A percentile compares a stretch with the other conserved stretches of the same genome.
These are phyloP conservation scores for Cephalopachus bancanus DNA, from an alignment of 2,797 vertebrate genomes.

Conservation along the genomic window DNA sequence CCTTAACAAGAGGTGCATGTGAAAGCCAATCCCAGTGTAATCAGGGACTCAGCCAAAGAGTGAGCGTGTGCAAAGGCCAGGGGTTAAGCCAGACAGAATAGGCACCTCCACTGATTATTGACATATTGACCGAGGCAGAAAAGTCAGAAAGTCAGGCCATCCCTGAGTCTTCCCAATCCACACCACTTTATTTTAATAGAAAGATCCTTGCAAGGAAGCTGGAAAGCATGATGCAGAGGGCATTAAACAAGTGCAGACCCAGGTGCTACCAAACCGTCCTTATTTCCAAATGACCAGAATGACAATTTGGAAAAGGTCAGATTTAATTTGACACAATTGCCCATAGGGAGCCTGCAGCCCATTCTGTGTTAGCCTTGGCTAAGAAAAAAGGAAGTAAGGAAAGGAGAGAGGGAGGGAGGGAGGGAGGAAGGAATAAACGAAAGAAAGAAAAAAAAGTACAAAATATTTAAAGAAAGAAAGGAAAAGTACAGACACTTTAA, in stretches of 20 bases:
- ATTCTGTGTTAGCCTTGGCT: conserved; percentile 41
- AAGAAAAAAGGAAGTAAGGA: conserved; percentile 16
- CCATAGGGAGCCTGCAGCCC: conserved; percentile 57
- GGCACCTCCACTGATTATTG: conserved; percentile 65
- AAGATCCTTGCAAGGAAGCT: conserved; percentile 68
- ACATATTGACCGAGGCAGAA: conserved; percentile 69
- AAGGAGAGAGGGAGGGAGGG: conserved; percentile 12
- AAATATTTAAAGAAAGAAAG: conserved; percentile 11
- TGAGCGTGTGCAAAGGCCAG: conserved; percentile 41
- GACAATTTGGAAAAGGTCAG: conserved; percentile 78
- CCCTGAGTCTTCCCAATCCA: conserved; percentile 60
- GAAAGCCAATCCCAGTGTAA: conserved; percentile 21
- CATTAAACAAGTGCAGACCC: conserved; percentile 52
- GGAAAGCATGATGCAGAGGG: conserved; percentile 58
- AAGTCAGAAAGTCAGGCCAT: conserved; percentile 67
- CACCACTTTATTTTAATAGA: conserved; percentile 69
- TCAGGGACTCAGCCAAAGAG: conserved; percentile 53
- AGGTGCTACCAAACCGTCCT: conserved; percentile 54
- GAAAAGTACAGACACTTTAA: conserved; percentile 58
- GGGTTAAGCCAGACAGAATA: conserved; percentile 69
- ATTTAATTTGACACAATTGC: conserved; percentile 78
- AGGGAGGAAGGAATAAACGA: conserved; percentile 13
- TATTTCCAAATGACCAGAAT: conserved; percentile 76
- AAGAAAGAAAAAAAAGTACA: neutral
- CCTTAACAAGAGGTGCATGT: conserved; percentile 75